These are phyloP conservation scores for Chloroceryle aenea DNA, from an alignment of 2,113 vertebrate species.

Conservation along the genomic window DNA sequence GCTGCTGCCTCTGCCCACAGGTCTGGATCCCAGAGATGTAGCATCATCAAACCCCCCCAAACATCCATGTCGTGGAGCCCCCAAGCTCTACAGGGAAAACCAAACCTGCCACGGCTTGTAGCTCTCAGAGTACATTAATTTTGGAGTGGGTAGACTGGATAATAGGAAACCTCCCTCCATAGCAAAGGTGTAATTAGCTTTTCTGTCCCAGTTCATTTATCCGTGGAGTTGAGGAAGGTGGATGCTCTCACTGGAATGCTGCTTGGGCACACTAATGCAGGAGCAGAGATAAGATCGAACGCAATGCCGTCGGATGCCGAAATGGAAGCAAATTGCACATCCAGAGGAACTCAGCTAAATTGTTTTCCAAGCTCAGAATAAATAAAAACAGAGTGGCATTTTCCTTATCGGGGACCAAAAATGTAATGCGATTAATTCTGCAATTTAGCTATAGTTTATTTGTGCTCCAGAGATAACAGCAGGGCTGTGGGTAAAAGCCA, in stretches of 20 bases:
- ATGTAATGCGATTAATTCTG: conserved; percentile 62
- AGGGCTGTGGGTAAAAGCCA: conserved; percentile 16
- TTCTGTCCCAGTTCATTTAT: conserved; percentile 32
- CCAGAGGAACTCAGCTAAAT: conserved; percentile 33
- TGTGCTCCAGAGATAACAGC: conserved; percentile 34
- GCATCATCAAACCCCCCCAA: not conserved
- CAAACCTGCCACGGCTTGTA: not conserved
- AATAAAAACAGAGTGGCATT: conserved; percentile 40
- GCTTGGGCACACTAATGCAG: not conserved
- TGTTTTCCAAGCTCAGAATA: conserved; percentile 44
- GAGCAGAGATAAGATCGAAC: not conserved
- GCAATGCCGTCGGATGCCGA: not conserved
- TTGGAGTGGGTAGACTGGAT: not conserved
- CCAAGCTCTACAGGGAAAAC: not conserved
- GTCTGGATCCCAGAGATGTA: not conserved
- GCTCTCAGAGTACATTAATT: not conserved
- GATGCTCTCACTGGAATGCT: conserved; percentile 2
- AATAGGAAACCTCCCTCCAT: not conserved
- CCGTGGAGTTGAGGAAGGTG: not conserved
- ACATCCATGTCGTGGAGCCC: not conserved
- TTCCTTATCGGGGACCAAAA: conserved; percentile 34
- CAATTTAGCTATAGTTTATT: conserved; percentile 53
- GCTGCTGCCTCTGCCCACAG: not conserved
- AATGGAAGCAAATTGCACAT: conserved; percentile 25
- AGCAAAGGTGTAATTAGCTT: conserved; percentile 31